These are phyloP conservation scores for Okamejei kenojei DNA, from an alignment of 2,797 vertebrate species.

Conservation along the genomic window DNA sequence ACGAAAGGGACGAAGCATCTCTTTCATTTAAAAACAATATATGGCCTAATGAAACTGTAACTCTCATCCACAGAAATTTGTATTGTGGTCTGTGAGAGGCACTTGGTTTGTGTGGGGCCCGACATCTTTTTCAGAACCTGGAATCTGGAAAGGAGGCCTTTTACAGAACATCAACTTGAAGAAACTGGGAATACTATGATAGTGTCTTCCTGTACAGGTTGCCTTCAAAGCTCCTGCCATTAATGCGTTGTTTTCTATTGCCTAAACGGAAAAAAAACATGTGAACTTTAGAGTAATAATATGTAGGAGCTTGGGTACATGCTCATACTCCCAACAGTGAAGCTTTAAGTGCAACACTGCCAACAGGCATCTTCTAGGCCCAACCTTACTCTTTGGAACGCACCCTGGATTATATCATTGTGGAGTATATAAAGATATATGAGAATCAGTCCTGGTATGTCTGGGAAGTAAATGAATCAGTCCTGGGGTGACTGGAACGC, in stretches of 20 bases:
- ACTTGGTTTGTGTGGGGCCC: neutral
- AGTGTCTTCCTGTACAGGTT: constrained; percentile 2
- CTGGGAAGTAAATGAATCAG: neutral
- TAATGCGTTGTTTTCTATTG: neutral
- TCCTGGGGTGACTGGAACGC: neutral
- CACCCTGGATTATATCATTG: neutral
- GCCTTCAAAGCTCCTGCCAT: neutral
- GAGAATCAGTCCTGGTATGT: neutral
- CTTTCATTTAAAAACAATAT: neutral
- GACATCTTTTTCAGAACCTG: neutral
- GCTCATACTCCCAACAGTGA: neutral
- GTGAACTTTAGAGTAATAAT: neutral
- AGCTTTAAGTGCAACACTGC: neutral
- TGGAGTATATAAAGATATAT: neutral
- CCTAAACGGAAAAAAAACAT: neutral
- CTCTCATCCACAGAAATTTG: neutral
- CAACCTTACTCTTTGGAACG: neutral
- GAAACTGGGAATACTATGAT: neutral
- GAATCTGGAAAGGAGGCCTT: neutral
- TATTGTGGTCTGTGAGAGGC: neutral
- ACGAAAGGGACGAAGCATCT: neutral
- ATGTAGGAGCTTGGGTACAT: neutral
- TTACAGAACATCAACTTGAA: constrained; percentile 20
- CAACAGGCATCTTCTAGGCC: neutral
- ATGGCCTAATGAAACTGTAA: constrained; percentile 8